A percentile compares a stretch with the other conserved stretches of the same genome.
Conservation (phyloP, 2,797 vertebrate species). For the Tiaroga cobitis region DNA sequence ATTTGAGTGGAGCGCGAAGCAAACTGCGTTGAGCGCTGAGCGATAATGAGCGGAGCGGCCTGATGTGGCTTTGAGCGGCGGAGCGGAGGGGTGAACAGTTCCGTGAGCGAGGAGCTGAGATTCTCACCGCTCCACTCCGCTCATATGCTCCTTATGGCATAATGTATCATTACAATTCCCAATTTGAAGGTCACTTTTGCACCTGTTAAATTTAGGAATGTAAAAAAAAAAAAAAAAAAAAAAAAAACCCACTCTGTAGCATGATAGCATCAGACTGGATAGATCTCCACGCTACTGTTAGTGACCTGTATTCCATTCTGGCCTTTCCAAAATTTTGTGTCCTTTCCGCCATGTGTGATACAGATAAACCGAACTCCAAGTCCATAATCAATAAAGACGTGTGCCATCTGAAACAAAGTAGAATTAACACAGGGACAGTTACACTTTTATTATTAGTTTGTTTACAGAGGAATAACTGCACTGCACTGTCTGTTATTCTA, state of each 20-base stretch:
- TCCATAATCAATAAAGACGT: constrained; percentile 88
- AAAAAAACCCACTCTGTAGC: constrained; percentile 58
- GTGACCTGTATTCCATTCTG: constrained; percentile 91
- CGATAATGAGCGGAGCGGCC: no score
- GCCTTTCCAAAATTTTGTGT: constrained; percentile 88
- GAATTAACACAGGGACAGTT: not conserved
- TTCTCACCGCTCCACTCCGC: no score
- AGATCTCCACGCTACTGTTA: constrained; percentile 86
- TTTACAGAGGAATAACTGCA: not conserved
- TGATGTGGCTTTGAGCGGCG: no score
- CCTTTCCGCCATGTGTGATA: constrained; percentile 89
- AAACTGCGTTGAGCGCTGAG: no score
- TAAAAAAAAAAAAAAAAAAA: not conserved
- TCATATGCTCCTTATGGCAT: not conserved
- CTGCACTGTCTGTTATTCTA: not conserved
- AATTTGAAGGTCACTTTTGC: not conserved
- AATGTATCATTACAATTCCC: not conserved
- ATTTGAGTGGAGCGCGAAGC: no score
- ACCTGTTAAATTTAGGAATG: not conserved
- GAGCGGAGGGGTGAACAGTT: no score
- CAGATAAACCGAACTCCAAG: constrained; percentile 83
- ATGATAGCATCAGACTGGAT: constrained; percentile 61
- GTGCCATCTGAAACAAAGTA: constrained; percentile 65
- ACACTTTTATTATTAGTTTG: not conserved
- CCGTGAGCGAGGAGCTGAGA: no score